Conservation (phyloP, 1,140 invertebrate genomes). For the Oryctes rhinoceros region DNA sequence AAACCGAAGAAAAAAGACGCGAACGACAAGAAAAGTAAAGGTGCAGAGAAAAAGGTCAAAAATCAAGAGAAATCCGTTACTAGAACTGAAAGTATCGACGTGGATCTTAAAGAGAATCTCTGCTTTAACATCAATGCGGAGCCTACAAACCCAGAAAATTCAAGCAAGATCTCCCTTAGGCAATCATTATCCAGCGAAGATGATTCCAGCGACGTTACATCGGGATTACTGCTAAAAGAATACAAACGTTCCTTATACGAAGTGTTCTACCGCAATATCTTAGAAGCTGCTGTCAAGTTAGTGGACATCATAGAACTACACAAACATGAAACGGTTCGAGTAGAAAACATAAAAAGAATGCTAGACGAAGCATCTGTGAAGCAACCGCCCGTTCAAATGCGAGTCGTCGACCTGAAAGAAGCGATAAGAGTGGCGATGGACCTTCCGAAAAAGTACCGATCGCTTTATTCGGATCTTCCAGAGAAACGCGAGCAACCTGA, state of each 20-base stretch:
- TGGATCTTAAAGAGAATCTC: slow-evolving; percentile 13
- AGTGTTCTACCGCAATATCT: slow-evolving; percentile 11
- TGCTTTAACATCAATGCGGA: not conserved
- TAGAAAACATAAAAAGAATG: slow-evolving; percentile 10
- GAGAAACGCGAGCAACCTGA: not conserved
- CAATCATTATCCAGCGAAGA: not conserved
- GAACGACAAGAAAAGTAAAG: slow-evolving; percentile 11
- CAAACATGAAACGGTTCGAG: not conserved
- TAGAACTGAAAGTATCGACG: not conserved
- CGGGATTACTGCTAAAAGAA: slow-evolving; percentile 22
- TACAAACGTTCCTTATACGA: slow-evolving; percentile 16
- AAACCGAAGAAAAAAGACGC: not conserved
- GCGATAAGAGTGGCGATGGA: not conserved
- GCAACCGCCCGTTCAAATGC: slow-evolving; percentile 18
- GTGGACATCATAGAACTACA: slow-evolving; percentile 12
- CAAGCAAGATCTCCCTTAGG: not conserved
- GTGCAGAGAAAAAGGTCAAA: not conserved
- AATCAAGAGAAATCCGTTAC: not conserved
- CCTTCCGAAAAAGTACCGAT: not conserved
- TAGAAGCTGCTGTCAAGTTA: slow-evolving; percentile 5
- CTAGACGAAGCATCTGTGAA: not conserved
- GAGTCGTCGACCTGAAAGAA: slow-evolving; percentile 21
- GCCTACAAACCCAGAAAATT: not conserved
- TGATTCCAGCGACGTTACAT: not conserved
- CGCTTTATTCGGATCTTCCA: not conserved